Percentiles rank a stretch among this genome's conserved stretches.
Evolutionary conservation across 2,797 vertebrate species (phyloP).

Genomic region (Brachyrhaphis roseni): DNA sequence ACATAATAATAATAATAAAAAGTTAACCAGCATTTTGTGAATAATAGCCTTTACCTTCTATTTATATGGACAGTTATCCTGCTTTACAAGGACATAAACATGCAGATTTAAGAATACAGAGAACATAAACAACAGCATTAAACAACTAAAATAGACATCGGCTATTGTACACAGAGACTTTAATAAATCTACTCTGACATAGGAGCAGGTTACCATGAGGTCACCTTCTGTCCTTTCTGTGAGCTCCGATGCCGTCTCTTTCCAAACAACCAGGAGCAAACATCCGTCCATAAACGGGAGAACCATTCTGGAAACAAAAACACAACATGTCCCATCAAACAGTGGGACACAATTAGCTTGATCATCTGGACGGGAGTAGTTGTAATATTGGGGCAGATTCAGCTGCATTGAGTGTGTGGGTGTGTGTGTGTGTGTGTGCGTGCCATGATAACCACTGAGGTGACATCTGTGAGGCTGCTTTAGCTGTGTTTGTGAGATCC

Average conservation of each 20-base stretch:
- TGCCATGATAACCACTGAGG: conserved; percentile 56
- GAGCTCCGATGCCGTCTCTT: conserved; percentile 28
- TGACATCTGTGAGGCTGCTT: conserved; percentile 75
- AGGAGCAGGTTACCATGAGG: conserved; percentile 18
- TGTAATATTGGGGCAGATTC: conserved; percentile 60
- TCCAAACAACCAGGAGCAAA: conserved; percentile 17
- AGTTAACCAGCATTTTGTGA: conserved; percentile 1
- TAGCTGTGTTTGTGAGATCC: conserved; percentile 73
- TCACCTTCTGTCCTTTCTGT: conserved; percentile 28
- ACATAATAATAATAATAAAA: not conserved
- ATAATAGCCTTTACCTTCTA: not conserved
- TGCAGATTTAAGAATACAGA: not conserved
- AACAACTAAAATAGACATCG: not conserved
- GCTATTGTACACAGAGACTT: not conserved
- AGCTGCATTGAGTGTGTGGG: conserved; percentile 28
- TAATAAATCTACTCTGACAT: conserved; percentile 1
- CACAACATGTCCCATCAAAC: conserved; percentile 62
- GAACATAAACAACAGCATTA: not conserved
- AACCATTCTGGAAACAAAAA: conserved; percentile 38
- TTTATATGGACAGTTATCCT: not conserved
- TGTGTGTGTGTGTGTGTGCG: conserved; percentile 18
- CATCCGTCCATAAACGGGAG: conserved; percentile 41
- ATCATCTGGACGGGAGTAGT: conserved; percentile 64
- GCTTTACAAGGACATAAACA: not conserved
- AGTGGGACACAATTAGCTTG: conserved; percentile 60